Percentiles rank a stretch among this genome's conserved stretches.
These are phyloP conservation scores for Urechis unicinctus DNA, from an alignment of 2,888 invertebrate genomes.

Conservation along the genomic window DNA sequence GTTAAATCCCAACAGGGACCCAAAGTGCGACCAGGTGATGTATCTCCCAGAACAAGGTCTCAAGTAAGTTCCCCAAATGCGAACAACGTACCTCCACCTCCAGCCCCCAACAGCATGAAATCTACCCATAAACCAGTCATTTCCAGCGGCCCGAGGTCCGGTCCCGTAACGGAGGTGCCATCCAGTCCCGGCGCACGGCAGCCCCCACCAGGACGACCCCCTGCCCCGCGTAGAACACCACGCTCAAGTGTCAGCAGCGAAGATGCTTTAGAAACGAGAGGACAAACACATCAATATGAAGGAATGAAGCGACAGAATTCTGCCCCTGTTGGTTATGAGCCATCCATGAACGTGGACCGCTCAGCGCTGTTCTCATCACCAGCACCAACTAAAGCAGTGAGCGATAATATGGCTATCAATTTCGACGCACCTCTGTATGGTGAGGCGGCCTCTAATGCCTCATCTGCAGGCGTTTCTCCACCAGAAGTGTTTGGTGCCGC, in stretches of 20 bases:
- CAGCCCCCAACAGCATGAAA: neutral
- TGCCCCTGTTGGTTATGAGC: neutral
- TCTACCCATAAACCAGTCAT: no score
- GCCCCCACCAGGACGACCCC: neutral
- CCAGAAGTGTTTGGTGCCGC: neutral
- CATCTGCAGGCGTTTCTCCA: no score
- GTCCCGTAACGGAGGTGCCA: neutral
- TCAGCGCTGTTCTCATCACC: no score
- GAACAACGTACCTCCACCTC: neutral
- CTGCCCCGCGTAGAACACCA: conserved; percentile 1
- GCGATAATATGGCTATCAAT: no score
- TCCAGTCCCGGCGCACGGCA: conserved; percentile 1
- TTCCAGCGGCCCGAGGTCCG: neutral
- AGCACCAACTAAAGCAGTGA: no score
- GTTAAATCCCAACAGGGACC: neutral
- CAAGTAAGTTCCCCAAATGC: neutral
- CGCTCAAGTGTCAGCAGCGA: neutral
- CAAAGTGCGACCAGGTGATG: neutral
- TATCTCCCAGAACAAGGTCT: neutral
- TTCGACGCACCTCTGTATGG: neutral
- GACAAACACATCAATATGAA: no score
- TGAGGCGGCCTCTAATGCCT: neutral
- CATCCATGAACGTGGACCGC: no score
- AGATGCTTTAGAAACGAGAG: no score
- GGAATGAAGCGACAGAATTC: neutral